Base-by-base conservation (phyloP, 2,113 vertebrate species). In the Gobius niger region DNA sequence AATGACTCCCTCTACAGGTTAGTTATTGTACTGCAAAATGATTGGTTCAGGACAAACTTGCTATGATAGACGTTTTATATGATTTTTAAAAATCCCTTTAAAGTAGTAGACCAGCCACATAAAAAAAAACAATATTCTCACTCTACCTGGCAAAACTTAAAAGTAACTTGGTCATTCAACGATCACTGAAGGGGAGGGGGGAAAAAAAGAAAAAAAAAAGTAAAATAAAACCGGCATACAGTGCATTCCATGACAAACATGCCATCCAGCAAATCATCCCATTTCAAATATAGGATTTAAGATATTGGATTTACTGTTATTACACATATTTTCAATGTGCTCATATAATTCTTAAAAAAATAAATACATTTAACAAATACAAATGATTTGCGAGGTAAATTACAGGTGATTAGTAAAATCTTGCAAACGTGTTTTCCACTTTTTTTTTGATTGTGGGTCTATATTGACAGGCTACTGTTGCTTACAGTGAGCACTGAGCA, bases 301-400 rank as follows among this genome's bases (percentile, higher is more conserved):
- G 68, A 85, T 90, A 89, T 76, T 79, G 81, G 74, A 72, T 87
- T 78, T 80, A 87, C 72, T 65, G 72, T 87, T 84, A 82, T 77
- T 77, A 85, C 77, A 85, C 80, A 61, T 85, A 87, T 84, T 77
- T 69, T 82, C 87, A 85, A 76, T 83, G 83, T 90, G 34, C 76
- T 78, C 82, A 86, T 85, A 88, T 84, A 80, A 88, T 87, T 88
- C 87, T 86, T 89, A 87, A 89, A 92, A 90, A 93, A 90, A 92
- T 91, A 92, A 92, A 93, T 91, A 92, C 84, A 89, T 90, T 88
- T 82, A 87, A 91, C 87, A 90, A 89, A 89, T 91, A 88, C 78
- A 91, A 89, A 89, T 83, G 44, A 88, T 87, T 89, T 78, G 49
- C 75, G 77, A 76, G 87, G 78, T 80, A 82, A 82, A 82, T 84